A percentile compares a stretch with the other conserved stretches of the same genome.
Evolutionary conservation across 1,140 invertebrate species (phyloP).

Genomic region (Ditylenchus dipsaci): DNA sequence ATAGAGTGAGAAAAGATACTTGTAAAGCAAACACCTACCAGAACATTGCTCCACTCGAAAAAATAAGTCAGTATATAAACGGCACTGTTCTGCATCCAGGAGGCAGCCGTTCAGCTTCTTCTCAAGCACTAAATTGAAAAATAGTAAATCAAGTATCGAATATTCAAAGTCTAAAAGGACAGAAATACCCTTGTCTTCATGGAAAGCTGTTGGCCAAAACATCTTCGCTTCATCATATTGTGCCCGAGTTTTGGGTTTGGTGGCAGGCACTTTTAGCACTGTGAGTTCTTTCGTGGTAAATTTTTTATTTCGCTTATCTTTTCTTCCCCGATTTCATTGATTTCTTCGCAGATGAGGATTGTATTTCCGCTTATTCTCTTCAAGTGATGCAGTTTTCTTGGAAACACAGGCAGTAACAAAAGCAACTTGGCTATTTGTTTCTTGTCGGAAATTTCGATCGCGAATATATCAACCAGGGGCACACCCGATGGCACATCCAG

Average conservation of each 20-base stretch:
- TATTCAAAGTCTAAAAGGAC: too few species aligned
- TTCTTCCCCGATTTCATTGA: neutral
- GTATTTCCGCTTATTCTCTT: neutral
- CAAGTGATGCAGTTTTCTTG: neutral
- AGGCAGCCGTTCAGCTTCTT: conserved; percentile 9
- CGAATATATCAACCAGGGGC: neutral
- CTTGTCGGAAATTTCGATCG: conserved; percentile 2
- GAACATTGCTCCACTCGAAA: conserved; percentile 9
- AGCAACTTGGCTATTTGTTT: neutral
- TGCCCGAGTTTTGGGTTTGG: neutral
- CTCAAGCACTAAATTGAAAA: neutral
- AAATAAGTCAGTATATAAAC: conserved; percentile 12
- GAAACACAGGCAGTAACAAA: neutral
- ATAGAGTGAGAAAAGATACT: neutral
- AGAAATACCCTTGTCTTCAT: conserved; percentile 10
- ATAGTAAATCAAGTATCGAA: too few species aligned
- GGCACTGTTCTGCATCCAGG: neutral
- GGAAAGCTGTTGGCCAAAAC: conserved; percentile 22
- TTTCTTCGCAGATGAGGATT: neutral
- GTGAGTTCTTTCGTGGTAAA: neutral
- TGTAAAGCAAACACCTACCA: neutral
- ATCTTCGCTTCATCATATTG: conserved; percentile 17
- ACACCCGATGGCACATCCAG: neutral
- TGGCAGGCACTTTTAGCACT: neutral
- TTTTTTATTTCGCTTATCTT: neutral